Base-by-base conservation (phyloP, 35 echinoderm and acorn worm genomes). In the Ptychodera flava region DNA sequence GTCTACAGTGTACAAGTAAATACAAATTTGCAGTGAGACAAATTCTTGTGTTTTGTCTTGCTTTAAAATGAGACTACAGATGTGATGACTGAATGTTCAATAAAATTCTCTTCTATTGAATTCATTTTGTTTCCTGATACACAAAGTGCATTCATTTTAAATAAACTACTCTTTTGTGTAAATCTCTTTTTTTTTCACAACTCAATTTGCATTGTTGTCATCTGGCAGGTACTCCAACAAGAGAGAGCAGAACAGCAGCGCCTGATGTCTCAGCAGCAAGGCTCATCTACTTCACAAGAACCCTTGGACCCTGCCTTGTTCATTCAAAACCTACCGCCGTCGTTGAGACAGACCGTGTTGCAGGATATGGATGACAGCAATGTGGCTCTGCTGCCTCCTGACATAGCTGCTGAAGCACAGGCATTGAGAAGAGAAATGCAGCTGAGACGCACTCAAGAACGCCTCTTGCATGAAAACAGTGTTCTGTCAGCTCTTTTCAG, bases 171-270 rank as follows among this genome's bases (percentile, higher is more conserved):
- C n/a, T n/a, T n/a, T n/a, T n/a, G n/a, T n/a, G n/a, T n/a, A n/a
- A n/a, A n/a, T n/a, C n/a, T n/a, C n/a, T n/a, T n/a, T n/a, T n/a
- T n/a, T n/a, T n/a, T n/a, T n/a, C n/a, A n/a, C n/a, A n/a, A n/a
- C n/a, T n/a, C n/a, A n/a, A n/a, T n/a, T n/a, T n/a, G n/a, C n/a
- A n/a, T n/a, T n/a, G n/a, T n/a, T n/a, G n/a, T n/a, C n/a, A n/a
- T n/a, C n/a, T n/a, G n/a, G n/a, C 30, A 99, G 96, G 96, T 99
- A 12, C 86, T 99, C 33, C 92, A 92, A 22, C 92, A 99, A 86
- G 92, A 99, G 83, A 89, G 93, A 78, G 96, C 96, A 2, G 96
- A 97, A 80, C 93, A 94, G 83, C 92, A 94, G 64, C 92, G 95
- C 35, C 92, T 90, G 15, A 38, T 89, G 38, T 88, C 91, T 77